Base-by-base conservation (phyloP, 2,888 invertebrate species). In the Doris montereyensis region DNA sequence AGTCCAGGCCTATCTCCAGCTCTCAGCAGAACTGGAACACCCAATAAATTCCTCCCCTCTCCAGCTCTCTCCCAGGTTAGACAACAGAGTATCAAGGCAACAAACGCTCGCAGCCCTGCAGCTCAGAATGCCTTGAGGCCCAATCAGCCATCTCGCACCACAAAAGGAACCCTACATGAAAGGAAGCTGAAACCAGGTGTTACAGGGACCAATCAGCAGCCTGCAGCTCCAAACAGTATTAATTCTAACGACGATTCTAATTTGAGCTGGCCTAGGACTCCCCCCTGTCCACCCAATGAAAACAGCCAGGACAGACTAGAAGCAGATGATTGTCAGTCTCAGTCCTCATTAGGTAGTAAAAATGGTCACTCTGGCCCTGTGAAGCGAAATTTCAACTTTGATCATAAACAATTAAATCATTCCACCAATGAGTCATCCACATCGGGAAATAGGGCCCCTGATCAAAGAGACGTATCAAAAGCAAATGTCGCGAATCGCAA, bases 401-500 rank as follows among this genome's bases (percentile, higher is more conserved):
- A 72, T 52, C 77, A 74, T 62, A 78, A 77, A 62, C 72, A 79
- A 70, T 77, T 76, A 58, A 81, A 83, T 81, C 84, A 84, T 85
- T 84, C 85, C 84, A 80, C 62, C 26, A 81, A 77, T n/a, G 81
- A 73, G 57, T 77, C 84, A 26, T 81, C 83, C 71, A 82, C 82
- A 60, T 77, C 82, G 34, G 79, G 74, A 32, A 76, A 78, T 72
- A 81, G 79, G 72, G 78, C 81, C 57, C 80, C 82, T 72, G 85
- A 85, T 83, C 83, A 83, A 83, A 83, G 81, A 81, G 81, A 84
- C 68, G 81, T 84, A 77, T 81, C 85, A 77, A 85, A 84, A 85
- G 84, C 85, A 78, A 83, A 85, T 81, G 81, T 84, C 30, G 85
- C 86, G 60, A 85, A 84, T 77, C 81, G 84, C 34, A 86, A 85